Base-by-base conservation (phyloP, 2,888 invertebrate species). In the Therioaphis trifolii region DNA sequence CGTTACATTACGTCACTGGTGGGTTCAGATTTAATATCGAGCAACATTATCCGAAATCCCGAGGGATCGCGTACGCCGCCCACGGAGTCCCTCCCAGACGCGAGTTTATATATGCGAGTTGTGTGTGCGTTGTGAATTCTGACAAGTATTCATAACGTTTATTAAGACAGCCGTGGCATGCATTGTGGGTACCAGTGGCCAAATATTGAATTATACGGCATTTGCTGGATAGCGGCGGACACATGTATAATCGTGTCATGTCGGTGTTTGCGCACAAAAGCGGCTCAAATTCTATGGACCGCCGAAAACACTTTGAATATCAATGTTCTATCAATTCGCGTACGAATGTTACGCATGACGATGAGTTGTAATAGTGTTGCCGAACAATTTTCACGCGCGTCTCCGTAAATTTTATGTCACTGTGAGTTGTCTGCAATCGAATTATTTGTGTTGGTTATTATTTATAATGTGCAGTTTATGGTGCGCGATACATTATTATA, bases 91-190 rank as follows among this genome's bases (percentile, higher is more conserved):
- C 74, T 74, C 35, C 74, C 14, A 52, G 52, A 74, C 72, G 52
- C 14, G 35, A 74, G 35, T 21, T 35, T 55, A 74, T 74, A 35
- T 35, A 21, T 40, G 18, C 15, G 74, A 11, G 52, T 14, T 35
- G n/a, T 21, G 5, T n/a, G 0, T 9, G n/a, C 52, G 7, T n/a
- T 58, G 55, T 18, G 18, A 14, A 29, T 46, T 46, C 58, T 27
- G 61, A 76, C 76, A 76, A 61, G 76, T 76, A 61, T 76, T 76
- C 76, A 61, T 46, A 76, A 76, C 76, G 76, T 76, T 76, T 76
- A 63, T 76, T 61, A 29, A 58, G 75, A 58, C 58, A 24, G 75
- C 75, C 46, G 24, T 3, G 27, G 43, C 18, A 14, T 76, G 27
- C 35, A 74, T 55, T 40, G 52, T 74, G 74, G n/a, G 21, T 21